Percentiles rank a stretch among this genome's conserved stretches.
Conservation (phyloP, 2,888 invertebrate species). For the Octodonta nipae region DNA sequence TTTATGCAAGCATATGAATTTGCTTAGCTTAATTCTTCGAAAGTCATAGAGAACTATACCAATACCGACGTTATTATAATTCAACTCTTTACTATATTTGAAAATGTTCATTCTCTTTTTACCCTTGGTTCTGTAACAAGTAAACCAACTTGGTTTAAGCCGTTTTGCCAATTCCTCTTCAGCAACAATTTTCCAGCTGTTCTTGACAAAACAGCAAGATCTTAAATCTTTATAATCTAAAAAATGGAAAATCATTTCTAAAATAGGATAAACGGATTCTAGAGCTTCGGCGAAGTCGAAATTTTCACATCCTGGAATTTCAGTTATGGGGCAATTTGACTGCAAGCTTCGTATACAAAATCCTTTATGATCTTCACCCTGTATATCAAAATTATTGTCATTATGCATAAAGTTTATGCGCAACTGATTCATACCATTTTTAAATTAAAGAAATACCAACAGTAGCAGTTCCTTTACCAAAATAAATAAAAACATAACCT, state of each 20-base stretch:
- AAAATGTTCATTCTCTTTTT: conserved; percentile 13
- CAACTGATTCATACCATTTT: no score
- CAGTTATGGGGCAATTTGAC: no score
- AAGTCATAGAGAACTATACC: conserved; percentile 25
- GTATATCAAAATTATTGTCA: no score
- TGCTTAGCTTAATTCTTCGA: conserved; percentile 19
- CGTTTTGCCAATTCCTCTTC: conserved; percentile 18
- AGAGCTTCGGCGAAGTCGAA: conserved; percentile 24
- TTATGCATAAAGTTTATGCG: no score
- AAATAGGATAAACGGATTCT: conserved; percentile 23
- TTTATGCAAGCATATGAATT: conserved; percentile 22
- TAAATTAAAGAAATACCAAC: no score
- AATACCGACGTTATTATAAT: conserved; percentile 19
- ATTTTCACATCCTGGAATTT: conserved; percentile 13
- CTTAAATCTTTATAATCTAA: conserved; percentile 22
- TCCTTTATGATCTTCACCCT: no score
- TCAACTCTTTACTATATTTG: conserved; percentile 18
- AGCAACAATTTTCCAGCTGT: conserved; percentile 23
- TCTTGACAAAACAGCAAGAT: conserved; percentile 20
- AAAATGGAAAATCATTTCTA: conserved; percentile 24
- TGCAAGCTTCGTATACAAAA: no score
- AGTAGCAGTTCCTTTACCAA: no score
- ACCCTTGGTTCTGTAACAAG: conserved; percentile 16
- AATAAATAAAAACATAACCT: no score
- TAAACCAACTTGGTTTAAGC: conserved; percentile 22